These are phyloP conservation scores for Hemibagrus wyckioides DNA, from an alignment of 2,113 vertebrate species.

Conservation along the genomic window DNA sequence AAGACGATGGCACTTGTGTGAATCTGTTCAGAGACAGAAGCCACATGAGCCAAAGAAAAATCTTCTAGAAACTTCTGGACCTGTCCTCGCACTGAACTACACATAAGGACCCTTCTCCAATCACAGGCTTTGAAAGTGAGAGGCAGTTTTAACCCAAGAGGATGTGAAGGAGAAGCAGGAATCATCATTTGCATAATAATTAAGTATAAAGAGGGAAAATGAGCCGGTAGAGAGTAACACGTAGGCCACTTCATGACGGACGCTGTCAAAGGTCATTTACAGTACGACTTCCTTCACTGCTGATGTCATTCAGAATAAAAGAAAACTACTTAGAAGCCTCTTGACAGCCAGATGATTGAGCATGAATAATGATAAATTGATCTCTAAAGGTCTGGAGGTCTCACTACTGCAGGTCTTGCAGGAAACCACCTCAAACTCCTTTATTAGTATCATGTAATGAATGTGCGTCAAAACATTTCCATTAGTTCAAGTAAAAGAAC, in stretches of 20 bases:
- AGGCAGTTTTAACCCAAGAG: constrained; percentile 14
- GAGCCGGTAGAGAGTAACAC: not conserved
- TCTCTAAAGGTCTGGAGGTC: not conserved
- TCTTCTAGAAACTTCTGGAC: not conserved
- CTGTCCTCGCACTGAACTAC: not conserved
- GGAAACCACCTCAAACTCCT: constrained; percentile 41
- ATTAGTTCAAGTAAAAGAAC: not conserved
- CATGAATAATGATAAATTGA: not conserved
- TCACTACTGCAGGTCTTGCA: not conserved
- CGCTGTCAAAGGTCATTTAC: constrained; percentile 41
- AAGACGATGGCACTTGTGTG: constrained; percentile 5
- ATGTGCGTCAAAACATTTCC: constrained; percentile 32
- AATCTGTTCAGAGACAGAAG: constrained; percentile 3
- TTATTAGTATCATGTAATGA: constrained; percentile 23
- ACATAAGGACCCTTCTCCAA: not conserved
- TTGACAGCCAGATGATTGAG: constrained; percentile 49
- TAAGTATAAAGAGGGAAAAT: constrained; percentile 32
- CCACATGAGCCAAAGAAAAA: not conserved
- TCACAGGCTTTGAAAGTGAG: constrained; percentile 1
- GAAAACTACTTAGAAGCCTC: constrained; percentile 43
- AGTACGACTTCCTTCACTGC: constrained; percentile 5
- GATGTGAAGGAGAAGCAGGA: not conserved
- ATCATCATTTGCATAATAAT: constrained; percentile 59
- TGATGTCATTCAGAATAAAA: constrained; percentile 38
- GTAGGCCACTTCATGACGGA: constrained; percentile 41